phyloP scores from a whole-genome alignment of 2,113 vertebrate genomes.

The Danionella cerebrum region DNA sequence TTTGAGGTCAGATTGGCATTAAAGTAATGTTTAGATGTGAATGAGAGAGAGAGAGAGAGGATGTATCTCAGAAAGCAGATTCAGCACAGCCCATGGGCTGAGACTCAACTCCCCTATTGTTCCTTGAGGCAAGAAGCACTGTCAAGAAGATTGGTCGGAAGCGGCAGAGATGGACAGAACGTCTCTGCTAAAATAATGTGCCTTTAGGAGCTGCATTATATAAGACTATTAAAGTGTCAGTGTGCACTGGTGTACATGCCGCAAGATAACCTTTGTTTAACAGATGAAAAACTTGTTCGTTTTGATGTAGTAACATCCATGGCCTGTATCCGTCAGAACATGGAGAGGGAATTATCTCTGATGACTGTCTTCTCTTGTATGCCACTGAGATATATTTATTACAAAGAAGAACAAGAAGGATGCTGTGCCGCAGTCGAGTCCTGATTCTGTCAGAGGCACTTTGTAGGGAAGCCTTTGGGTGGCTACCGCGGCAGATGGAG shows the following conservation, averaged over 20 bases:
- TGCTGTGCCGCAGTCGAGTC: neutral
- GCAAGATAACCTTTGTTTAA: slow-evolving; percentile 38
- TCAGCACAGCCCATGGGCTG: slow-evolving; percentile 29
- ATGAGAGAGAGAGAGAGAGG: neutral
- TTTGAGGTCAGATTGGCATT: slow-evolving; percentile 9
- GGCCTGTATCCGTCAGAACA: neutral
- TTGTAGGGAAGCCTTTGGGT: slow-evolving; percentile 22
- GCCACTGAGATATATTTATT: slow-evolving; percentile 19
- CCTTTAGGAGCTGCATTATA: slow-evolving; percentile 35
- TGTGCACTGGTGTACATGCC: slow-evolving; percentile 22
- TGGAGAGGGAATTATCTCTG: neutral
- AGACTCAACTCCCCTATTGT: slow-evolving; percentile 28
- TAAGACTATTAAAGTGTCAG: slow-evolving; percentile 43
- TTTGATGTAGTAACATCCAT: slow-evolving; percentile 1
- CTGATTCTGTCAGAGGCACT: slow-evolving; percentile 35
- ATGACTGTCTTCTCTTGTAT: slow-evolving; percentile 1
- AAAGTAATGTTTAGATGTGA: neutral
- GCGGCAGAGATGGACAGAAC: slow-evolving; percentile 33
- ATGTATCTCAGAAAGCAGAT: slow-evolving; percentile 29
- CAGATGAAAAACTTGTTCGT: slow-evolving; percentile 31
- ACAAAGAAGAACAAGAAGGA: slow-evolving; percentile 1
- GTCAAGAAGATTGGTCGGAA: slow-evolving; percentile 39
- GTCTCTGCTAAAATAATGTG: slow-evolving; percentile 38
- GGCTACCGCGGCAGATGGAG: slow-evolving; percentile 21
- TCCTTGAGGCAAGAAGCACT: slow-evolving; percentile 24